These are phyloP conservation scores for Asbolus verrucosus DNA, from an alignment of 1,140 invertebrate species.

Conservation along the genomic window DNA sequence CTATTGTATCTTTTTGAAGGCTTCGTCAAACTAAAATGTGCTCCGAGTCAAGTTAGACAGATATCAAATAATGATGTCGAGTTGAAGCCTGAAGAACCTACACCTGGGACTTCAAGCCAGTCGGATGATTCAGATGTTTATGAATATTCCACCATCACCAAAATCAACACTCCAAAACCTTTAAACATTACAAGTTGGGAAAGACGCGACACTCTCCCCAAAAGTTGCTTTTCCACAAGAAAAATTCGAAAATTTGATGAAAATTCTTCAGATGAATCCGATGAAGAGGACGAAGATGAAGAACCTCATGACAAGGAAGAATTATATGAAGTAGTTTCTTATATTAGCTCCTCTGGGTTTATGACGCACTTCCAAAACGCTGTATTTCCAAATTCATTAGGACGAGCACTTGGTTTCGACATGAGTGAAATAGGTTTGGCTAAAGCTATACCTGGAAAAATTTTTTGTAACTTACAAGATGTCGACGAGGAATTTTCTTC, in stretches of 20 bases:
- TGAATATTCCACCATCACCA: slow-evolving; percentile 39
- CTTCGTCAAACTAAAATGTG: slow-evolving; percentile 49
- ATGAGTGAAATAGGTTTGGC: slow-evolving; percentile 50
- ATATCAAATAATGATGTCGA: background rate
- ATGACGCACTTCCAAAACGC: slow-evolving; percentile 55
- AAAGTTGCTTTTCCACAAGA: slow-evolving; percentile 28
- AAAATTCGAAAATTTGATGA: slow-evolving; percentile 50
- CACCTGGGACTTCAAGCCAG: background rate
- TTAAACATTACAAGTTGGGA: slow-evolving; percentile 11
- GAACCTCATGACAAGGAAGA: slow-evolving; percentile 38
- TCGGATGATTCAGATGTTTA: slow-evolving; percentile 10
- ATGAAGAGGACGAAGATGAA: slow-evolving; percentile 9
- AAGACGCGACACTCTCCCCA: slow-evolving; percentile 21
- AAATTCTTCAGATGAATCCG: slow-evolving; percentile 46
- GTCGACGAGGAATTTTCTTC: slow-evolving; percentile 43
- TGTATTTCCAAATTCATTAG: slow-evolving; percentile 52
- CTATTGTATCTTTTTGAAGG: slow-evolving; percentile 45
- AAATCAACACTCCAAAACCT: slow-evolving; percentile 43
- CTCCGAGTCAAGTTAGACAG: background rate
- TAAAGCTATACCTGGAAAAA: slow-evolving; percentile 53
- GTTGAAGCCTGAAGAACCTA: slow-evolving; percentile 22
- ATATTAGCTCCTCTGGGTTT: slow-evolving; percentile 54
- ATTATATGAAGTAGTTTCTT: slow-evolving; percentile 50
- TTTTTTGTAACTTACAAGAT: slow-evolving; percentile 58
- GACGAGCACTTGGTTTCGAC: slow-evolving; percentile 48